A percentile compares a stretch with the other conserved stretches of the same genome.
Conservation (phyloP, 2,888 invertebrate genomes). For the Liopterus haemorrhoidalis region DNA sequence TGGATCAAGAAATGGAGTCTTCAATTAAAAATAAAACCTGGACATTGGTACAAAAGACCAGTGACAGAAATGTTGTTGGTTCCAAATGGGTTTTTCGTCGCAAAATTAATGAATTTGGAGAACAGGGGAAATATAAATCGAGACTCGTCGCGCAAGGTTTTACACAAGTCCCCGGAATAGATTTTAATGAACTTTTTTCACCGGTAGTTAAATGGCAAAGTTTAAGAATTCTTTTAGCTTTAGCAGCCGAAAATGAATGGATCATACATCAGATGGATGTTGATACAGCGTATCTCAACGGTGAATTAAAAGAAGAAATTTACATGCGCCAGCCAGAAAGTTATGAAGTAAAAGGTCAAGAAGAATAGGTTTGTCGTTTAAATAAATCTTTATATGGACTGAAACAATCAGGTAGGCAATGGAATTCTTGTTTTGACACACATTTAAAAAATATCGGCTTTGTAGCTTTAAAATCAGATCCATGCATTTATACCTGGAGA, state of each 20-base stretch:
- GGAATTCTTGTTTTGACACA: slow-evolving; percentile 13
- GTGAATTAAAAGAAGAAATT: slow-evolving; percentile 9
- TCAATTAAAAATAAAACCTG: slow-evolving; percentile 5
- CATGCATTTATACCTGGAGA: slow-evolving; percentile 7
- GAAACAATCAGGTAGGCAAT: slow-evolving; percentile 9
- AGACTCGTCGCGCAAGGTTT: slow-evolving; percentile 11
- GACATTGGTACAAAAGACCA: background rate
- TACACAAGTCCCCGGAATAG: slow-evolving; percentile 6
- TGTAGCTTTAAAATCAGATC: background rate
- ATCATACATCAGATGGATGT: slow-evolving; percentile 7
- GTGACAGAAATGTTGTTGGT: slow-evolving; percentile 5
- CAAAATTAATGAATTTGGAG: background rate
- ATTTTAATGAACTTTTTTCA: slow-evolving; percentile 8
- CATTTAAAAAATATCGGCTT: slow-evolving; percentile 1
- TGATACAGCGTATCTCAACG: slow-evolving; percentile 8
- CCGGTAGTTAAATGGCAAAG: slow-evolving; percentile 13
- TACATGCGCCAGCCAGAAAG: slow-evolving; percentile 9
- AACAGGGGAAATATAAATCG: background rate
- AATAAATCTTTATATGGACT: slow-evolving; percentile 8
- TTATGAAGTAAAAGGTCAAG: slow-evolving; percentile 1
- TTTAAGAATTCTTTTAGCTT: slow-evolving; percentile 14
- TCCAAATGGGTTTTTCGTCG: slow-evolving; percentile 7
- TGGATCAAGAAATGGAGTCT: slow-evolving; percentile 12
- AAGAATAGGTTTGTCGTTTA: slow-evolving; percentile 5
- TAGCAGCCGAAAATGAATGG: slow-evolving; percentile 14